A percentile compares a stretch with the other conserved stretches of the same genome.
Evolutionary conservation across 2,113 vertebrate species (phyloP).

Genomic region (Anser cygnoides): DNA sequence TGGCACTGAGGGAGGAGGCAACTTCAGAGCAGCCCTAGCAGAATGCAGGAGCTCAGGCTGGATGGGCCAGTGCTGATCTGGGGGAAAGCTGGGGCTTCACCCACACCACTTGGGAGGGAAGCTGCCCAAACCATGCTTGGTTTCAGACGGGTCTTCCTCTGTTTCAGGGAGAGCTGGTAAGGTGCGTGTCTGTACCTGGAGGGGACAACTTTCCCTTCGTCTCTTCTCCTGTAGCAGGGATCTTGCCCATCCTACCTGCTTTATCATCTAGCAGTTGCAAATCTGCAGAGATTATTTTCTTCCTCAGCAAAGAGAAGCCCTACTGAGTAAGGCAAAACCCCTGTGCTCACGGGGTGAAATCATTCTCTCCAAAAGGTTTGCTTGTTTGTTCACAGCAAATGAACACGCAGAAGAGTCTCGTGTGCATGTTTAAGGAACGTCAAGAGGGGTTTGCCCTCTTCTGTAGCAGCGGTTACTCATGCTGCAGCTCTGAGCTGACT

Average conservation of each 20-base stretch:
- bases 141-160: background rate
- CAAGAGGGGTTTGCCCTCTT: background rate
- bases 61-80: background rate
- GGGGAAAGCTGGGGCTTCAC: background rate
- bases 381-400: background rate
- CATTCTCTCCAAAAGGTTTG: background rate
- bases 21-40: background rate
- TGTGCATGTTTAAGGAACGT: background rate
- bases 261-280: background rate
- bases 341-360: background rate
- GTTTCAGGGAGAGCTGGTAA: background rate
- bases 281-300: background rate
- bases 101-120: too few relatives aligned
- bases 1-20: accelerated
- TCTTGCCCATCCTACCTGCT: background rate
- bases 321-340: background rate
- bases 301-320: background rate
- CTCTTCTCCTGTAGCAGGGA: background rate
- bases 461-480: background rate
- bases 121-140: too few relatives aligned
- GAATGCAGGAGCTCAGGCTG: background rate
- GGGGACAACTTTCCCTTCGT: background rate
- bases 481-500: background rate
- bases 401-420: background rate
- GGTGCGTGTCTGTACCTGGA: background rate